Evolutionary conservation across 2,888 invertebrate genomes (phyloP), one percentile per base, ranked within the genome.

Genomic region (Eulithis testata): DNA sequence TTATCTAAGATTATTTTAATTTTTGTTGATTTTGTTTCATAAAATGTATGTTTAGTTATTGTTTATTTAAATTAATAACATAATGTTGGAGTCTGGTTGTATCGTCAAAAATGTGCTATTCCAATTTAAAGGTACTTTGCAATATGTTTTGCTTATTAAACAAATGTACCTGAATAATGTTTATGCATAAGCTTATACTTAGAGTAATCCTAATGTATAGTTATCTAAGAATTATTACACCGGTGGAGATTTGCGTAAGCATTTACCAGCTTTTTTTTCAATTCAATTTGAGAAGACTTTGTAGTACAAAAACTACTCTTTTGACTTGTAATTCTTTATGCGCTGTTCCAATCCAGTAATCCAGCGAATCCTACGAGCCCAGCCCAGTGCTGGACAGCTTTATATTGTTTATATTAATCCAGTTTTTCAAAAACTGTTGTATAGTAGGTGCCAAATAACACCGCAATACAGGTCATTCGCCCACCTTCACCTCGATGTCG

Each of bases 1-100:
- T 27, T 47, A 21, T 61, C 63, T 60, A 65, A 45, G 50, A 61
- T 68, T 61, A 60, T 60, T 67, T 65, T 65, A 50, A 60, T 62
- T 60, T 65, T 73, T 71, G 73, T 69, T 69, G 70, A 72, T 70
- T 71, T 66, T 64, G 40, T 66, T 58, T 57, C 65, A 57, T 49
- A 21, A 11, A 21, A 49, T 49, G 49, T 49, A 49, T 47, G 47
- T 40, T 40, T 40, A 40, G 47, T 45, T 45, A 45, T 45, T 45
- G 5, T 47, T 14, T 21, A 47, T 47, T 21, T 21, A 11, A 21
- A 21, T 49, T 14, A 9, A 47, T 40, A 40, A 40, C 9, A 21
- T 49, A 49, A 3, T 21, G 49, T 21, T 49, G 21, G 49, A 49
- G 31, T 49, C 47, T 56, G 36, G 53, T 57, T 45, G 62, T 66